Evolutionary conservation across 2,888 invertebrate species (phyloP).

Genomic region (Drosophila longiperda): DNA sequence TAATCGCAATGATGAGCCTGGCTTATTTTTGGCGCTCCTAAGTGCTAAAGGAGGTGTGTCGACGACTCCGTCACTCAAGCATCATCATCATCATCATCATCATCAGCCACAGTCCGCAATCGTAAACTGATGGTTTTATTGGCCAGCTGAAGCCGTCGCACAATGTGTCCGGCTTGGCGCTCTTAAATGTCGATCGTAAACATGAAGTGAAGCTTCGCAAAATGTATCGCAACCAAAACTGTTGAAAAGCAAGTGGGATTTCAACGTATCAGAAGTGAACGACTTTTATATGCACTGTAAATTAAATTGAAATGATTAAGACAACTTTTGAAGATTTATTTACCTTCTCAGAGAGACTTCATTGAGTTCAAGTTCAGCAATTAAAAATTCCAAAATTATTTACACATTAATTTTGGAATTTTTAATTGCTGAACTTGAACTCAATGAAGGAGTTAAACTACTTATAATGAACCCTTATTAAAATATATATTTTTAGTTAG

Average conservation of each 20-base stretch:
- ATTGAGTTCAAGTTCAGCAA: background rate
- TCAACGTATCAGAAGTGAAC: background rate
- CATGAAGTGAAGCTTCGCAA: conserved; percentile 34
- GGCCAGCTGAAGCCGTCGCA: conserved; percentile 35
- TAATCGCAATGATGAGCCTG: conserved; percentile 63
- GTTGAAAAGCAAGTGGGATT: conserved; percentile 36
- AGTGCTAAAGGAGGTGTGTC: conserved; percentile 63
- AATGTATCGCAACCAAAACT: conserved; percentile 16
- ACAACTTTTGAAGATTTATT: background rate
- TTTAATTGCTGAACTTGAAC: too few relatives aligned
- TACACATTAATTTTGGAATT: too few relatives aligned
- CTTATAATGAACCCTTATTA: too few relatives aligned
- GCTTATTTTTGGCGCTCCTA: conserved; percentile 72
- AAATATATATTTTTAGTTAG: too few relatives aligned
- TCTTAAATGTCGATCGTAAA: conserved; percentile 56
- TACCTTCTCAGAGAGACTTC: background rate
- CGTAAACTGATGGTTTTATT: conserved; percentile 60
- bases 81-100: conserved; percentile 39
- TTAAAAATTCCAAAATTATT: background rate
- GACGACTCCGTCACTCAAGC: conserved; percentile 56
- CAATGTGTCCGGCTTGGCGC: conserved; percentile 53
- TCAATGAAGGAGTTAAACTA: too few relatives aligned
- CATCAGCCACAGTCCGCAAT: conserved; percentile 25
- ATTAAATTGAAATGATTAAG: background rate
- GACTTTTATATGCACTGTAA: conserved; percentile 28